Conservation (phyloP, 92 coral and sea anemone species). For the Umimayanthus chanpuru region DNA sequence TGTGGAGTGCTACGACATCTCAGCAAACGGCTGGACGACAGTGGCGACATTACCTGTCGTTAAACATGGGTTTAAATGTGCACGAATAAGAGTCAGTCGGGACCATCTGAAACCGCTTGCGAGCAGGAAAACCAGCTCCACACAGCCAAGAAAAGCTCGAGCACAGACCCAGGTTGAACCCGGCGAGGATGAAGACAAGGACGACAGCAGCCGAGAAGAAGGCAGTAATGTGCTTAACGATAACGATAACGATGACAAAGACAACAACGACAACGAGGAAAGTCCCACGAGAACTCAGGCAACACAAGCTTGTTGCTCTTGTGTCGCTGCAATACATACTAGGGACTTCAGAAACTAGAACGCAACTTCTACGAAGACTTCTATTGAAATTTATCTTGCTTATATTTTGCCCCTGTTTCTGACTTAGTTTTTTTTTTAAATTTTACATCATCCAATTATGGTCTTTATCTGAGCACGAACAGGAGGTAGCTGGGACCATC, state of each 20-base stretch:
- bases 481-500: conserved; percentile 49
- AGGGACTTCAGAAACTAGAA: background rate
- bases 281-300: background rate
- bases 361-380: background rate
- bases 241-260: background rate
- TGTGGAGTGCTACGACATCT: conserved; percentile 74
- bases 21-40: conserved; percentile 62
- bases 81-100: conserved; percentile 42
- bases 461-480: conserved; percentile 40
- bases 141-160: background rate
- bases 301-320: conserved; percentile 1
- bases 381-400: background rate
- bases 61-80: conserved; percentile 71
- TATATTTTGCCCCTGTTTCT: no score
- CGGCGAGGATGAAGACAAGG: background rate
- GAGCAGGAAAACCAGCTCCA: background rate
- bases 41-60: conserved; percentile 61
- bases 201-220: background rate
- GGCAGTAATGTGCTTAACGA: background rate
- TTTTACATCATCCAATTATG: no score
- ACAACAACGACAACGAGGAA: background rate
- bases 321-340: background rate
- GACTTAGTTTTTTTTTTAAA: no score
- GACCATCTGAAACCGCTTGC: conserved; percentile 56
- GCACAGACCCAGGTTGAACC: background rate